Evolutionary conservation across 2,113 vertebrate genomes (phyloP), one percentile per base, ranked within the genome.

Genomic region (Thalassoma bifasciatum): DNA sequence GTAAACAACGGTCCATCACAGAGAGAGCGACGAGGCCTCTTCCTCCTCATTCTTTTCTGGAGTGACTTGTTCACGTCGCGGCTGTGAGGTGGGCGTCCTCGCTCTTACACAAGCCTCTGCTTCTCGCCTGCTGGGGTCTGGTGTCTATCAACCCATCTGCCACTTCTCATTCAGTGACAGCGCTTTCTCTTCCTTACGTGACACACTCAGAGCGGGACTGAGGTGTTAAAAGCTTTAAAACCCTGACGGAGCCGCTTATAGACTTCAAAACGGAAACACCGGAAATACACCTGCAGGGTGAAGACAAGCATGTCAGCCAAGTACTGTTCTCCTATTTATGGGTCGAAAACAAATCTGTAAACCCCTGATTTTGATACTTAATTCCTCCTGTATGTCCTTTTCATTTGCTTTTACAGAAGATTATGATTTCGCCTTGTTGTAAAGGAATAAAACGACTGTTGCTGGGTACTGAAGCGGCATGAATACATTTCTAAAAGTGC

Each of bases 61-160:
- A 94, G 82, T 92, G 90, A 92, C 88, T 84, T 75, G 26, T 76
- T 84, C 73, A 60, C 89, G 60, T 75, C 84, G 80, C 58, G 79
- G 72, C 85, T 89, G 91, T 67, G 70, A 63, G 76, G 92, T 91
- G 90, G 93, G 93, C 84, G 91, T 92, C 79, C 66, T 91, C 61
- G 69, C 85, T 76, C 84, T 92, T 89, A 91, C 83, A 71, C 81
- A 90, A 90, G 86, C 84, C 79, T 78, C 85, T 47, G 30, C 88
- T 87, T 77, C 75, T 87, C 62, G 81, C 90, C 86, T 85, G 85
- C 76, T 30, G 58, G 85, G 82, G 86, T 90, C 88, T 92, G 91
- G 82, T 86, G 91, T 92, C 93, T 91, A 91, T 87, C 91, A 89
- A 88, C 81, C 93, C 92, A 93, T 94, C 92, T 94, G 92, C 84